Evolutionary conservation across 2,113 vertebrate species (phyloP).

Genomic region (Hydrochoerus hydrochaeris): DNA sequence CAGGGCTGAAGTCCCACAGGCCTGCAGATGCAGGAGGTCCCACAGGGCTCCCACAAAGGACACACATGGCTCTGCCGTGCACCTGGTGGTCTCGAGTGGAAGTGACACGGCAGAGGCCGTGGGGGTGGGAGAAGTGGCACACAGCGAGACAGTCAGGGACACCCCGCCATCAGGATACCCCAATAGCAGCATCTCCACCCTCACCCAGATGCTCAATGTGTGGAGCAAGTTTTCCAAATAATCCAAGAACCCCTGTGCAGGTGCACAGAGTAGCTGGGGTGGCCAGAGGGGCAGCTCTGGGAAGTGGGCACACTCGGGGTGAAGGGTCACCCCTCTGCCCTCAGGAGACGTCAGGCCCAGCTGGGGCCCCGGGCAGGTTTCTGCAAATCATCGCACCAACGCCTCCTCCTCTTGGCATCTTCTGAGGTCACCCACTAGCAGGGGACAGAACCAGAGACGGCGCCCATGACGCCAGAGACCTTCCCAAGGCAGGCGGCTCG

Average conservation of each 20-base stretch:
- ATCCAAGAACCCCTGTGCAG: no score
- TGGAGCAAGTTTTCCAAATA: no score
- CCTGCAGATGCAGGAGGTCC: not conserved
- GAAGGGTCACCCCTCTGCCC: not conserved
- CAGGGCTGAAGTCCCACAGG: not conserved
- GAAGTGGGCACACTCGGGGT: fast-evolving
- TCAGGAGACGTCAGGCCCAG: not conserved
- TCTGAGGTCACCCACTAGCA: no score
- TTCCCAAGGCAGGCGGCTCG: not conserved
- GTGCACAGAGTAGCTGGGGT: fast-evolving
- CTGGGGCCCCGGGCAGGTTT: not conserved
- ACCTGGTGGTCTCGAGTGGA: not conserved
- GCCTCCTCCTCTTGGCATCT: not conserved
- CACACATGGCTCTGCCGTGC: not conserved
- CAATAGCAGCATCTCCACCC: not conserved
- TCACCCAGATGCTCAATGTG: no score
- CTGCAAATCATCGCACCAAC: not conserved
- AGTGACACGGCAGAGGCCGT: fast-evolving
- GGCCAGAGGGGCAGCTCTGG: fast-evolving
- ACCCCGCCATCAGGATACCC: not conserved
- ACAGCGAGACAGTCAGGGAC: not conserved
- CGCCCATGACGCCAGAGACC: fast-evolving
- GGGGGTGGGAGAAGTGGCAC: fast-evolving
- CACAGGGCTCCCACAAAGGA: not conserved
- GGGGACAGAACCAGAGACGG: not conserved